Base-by-base conservation (phyloP, 1,140 invertebrate species). In the Lepeophtheirus salmonis region DNA sequence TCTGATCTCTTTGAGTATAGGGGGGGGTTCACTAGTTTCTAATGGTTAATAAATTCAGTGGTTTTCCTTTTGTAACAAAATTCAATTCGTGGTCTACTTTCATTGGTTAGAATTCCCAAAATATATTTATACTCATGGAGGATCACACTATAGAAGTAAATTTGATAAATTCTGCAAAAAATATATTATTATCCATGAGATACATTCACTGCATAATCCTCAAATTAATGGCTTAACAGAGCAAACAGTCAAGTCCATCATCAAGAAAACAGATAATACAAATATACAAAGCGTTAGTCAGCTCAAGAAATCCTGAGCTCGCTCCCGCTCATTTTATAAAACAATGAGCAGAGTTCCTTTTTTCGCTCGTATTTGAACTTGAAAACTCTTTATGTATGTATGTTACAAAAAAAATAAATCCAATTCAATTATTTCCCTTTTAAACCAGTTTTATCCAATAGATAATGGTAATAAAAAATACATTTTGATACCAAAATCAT, bases 31-130 rank as follows among this genome's bases (percentile, higher is more conserved):
- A 54, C 17, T 54, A 21, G 2, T 2, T 54, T 2, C 18, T 54
- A 14, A 54, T 54, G 52, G 23, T 54, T 20, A 20, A 54, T 54
- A 20, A 20, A 2, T 54, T 2, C 13, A 54, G 52, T 54, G 52
- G 52, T 3, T 54, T 16, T 13, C 52, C 52, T 3, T 54, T 54
- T 23, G 52, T 54, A 3, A 20, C n/a, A 54, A 20, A 24, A 12
- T 54, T 54, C 2, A 54, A 24, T 21, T 2, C 17, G 2, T 4
- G 13, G 21, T 21, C 52, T 21, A 54, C 52, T 54, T 54, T 54
- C 3, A 54, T 54, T 20, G 23, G 52, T 20, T 54, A 16, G 52
- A 20, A 54, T 54, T 54, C 23, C 52, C 52, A 23, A 21, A 12
- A 12, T 21, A 20, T 16, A 54, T 54, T 20, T 16, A 20, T 12